A percentile compares a stretch with the other conserved stretches of the same genome.
phyloP scores from a whole-genome alignment of 2,797 vertebrate species.

The Anguilla marmorata region DNA sequence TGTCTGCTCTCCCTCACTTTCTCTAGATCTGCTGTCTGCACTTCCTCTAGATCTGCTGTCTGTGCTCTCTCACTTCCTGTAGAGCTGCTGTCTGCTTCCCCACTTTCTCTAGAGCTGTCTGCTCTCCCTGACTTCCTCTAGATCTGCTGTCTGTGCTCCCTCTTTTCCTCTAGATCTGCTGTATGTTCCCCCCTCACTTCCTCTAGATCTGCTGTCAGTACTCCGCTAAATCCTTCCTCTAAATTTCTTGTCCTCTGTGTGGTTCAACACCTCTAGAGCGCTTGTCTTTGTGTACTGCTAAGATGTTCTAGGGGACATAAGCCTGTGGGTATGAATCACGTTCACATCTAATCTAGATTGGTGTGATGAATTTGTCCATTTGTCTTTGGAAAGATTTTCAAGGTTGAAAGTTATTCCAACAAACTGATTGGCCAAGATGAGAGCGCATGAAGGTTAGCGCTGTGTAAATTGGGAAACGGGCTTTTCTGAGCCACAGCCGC shows the following conservation, averaged over 20 bases:
- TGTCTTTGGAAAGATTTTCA: not conserved
- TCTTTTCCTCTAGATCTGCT: not conserved
- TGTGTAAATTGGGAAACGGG: not conserved
- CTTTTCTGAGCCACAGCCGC: not conserved
- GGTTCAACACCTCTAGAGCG: not conserved
- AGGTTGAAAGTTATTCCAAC: not conserved
- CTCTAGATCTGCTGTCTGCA: not conserved
- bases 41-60: not conserved
- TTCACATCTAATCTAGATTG: not conserved
- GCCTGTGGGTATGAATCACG: not conserved
- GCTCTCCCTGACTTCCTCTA: not conserved
- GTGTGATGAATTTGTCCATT: not conserved
- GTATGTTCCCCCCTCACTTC: not conserved
- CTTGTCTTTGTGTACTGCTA: not conserved
- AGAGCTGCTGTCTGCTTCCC: not conserved
- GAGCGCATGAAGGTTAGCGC: not conserved
- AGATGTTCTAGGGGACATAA: not conserved
- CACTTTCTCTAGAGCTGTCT: not conserved
- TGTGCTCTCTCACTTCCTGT: not conserved
- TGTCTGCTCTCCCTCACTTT: not conserved
- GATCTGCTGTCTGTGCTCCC: not conserved
- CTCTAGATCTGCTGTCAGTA: not conserved
- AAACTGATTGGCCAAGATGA: not conserved
- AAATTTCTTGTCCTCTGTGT: not conserved
- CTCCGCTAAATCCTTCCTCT: not conserved